Percentiles rank a stretch among this genome's conserved stretches.
Evolutionary conservation across 1,140 invertebrate species (phyloP).

Genomic region (Drosophila jambulina): DNA sequence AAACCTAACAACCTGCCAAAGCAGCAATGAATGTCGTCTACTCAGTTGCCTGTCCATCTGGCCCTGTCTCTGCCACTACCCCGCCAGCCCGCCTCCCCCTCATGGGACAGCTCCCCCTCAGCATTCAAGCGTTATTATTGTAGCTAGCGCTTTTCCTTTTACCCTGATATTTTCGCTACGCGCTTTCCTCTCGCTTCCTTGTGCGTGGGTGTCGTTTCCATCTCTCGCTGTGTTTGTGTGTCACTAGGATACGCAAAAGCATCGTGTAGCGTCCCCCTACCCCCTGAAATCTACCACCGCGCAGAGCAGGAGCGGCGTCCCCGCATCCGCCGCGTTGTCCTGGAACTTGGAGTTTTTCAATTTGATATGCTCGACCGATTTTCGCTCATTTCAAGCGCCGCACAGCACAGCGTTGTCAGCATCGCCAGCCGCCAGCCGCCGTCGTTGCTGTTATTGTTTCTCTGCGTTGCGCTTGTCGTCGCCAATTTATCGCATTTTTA

Average conservation of each 20-base stretch:
- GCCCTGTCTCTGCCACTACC: neutral
- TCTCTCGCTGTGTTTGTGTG: constrained; percentile 67
- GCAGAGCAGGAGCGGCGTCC: neutral
- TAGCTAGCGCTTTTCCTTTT: constrained; percentile 71
- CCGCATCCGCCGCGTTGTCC: constrained; percentile 52
- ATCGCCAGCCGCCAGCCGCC: constrained; percentile 25
- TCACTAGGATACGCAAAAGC: constrained; percentile 82
- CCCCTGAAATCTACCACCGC: neutral
- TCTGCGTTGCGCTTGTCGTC: constrained; percentile 74
- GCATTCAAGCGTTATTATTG: constrained; percentile 65
- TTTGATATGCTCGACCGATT: constrained; percentile 83
- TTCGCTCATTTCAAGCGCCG: constrained; percentile 79
- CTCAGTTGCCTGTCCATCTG: constrained; percentile 60
- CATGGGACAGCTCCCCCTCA: constrained; percentile 7
- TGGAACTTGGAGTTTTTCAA: constrained; percentile 82
- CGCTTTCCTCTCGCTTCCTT: constrained; percentile 58
- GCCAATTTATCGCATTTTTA: constrained; percentile 83
- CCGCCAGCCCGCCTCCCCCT: neutral
- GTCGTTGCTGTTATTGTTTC: constrained; percentile 50
- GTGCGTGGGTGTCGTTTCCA: constrained; percentile 56
- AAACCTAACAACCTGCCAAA: constrained; percentile 80
- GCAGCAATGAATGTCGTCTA: constrained; percentile 79
- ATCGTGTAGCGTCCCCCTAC: constrained; percentile 55
- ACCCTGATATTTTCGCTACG: constrained; percentile 61
- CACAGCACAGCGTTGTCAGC: constrained; percentile 47